A percentile compares a stretch with the other conserved stretches of the same genome.
Evolutionary conservation across 2,888 invertebrate genomes (phyloP).

Genomic region (Orchesellides sinensis): DNA sequence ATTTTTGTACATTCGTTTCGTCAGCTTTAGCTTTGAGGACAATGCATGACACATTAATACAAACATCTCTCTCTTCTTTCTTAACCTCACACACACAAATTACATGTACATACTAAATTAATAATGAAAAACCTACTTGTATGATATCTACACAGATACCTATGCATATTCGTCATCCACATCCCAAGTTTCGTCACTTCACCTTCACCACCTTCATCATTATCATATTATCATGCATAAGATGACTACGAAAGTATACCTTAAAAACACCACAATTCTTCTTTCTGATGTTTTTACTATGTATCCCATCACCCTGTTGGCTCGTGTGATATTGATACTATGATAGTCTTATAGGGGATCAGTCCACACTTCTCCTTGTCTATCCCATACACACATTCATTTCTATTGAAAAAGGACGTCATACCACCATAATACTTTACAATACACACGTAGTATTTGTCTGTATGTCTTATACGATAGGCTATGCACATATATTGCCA

Average conservation of each 20-base stretch:
- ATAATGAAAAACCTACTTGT: no score
- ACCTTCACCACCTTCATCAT: conserved; percentile 26
- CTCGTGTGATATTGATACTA: no score
- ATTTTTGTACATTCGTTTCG: no score
- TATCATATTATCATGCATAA: background rate
- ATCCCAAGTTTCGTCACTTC: conserved; percentile 17
- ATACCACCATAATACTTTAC: background rate
- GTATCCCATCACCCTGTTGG: no score
- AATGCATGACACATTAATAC: background rate
- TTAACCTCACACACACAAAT: background rate
- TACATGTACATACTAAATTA: background rate
- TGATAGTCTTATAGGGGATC: no score
- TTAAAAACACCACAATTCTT: no score
- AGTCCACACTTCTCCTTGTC: background rate
- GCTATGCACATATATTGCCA: background rate
- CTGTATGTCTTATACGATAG: background rate
- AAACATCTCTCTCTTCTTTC: background rate
- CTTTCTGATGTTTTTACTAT: no score
- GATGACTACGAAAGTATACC: no score
- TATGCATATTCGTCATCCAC: conserved; percentile 2
- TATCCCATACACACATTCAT: background rate
- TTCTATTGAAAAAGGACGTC: conserved; percentile 18
- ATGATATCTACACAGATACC: background rate
- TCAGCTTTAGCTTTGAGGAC: no score
- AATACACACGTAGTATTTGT: background rate